Percentiles rank a stretch among this genome's conserved stretches.
Conservation (phyloP, 2,888 invertebrate genomes). For the Galerucella nymphaeae region DNA sequence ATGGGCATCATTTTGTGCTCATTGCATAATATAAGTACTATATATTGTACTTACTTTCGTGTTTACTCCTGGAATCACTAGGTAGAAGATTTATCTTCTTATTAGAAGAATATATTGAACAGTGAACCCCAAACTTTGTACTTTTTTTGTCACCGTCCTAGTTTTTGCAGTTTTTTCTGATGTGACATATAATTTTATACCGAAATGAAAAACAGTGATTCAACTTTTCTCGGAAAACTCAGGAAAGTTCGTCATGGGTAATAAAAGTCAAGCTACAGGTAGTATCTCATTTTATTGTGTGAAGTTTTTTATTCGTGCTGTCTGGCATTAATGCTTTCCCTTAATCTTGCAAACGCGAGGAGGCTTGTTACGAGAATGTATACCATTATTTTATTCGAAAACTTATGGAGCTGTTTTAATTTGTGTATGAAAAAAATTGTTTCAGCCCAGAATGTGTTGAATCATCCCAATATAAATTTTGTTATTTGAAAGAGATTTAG, state of each 20-base stretch:
- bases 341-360: conserved; percentile 11
- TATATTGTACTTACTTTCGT: too few species aligned
- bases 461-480: background rate
- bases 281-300: conserved; percentile 11
- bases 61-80: too few species aligned
- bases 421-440: too few species aligned
- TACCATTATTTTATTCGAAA: conserved; percentile 6
- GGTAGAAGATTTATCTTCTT: too few species aligned
- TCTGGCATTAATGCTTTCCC: conserved; percentile 4
- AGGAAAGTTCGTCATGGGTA: conserved; percentile 7
- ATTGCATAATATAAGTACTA: too few species aligned
- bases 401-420: background rate
- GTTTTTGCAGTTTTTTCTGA: background rate
- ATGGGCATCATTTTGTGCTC: too few species aligned
- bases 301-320: background rate
- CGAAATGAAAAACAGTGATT: background rate
- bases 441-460: background rate
- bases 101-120: background rate
- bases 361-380: conserved; percentile 6
- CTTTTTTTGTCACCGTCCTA: background rate
- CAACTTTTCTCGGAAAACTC: conserved; percentile 1
- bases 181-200: conserved; percentile 1
- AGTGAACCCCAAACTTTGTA: background rate
- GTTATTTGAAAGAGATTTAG: too few species aligned
- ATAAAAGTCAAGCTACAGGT: conserved; percentile 16